Evolutionary conservation across 2,888 invertebrate species (phyloP).

Genomic region (Deroplatys truncata): DNA sequence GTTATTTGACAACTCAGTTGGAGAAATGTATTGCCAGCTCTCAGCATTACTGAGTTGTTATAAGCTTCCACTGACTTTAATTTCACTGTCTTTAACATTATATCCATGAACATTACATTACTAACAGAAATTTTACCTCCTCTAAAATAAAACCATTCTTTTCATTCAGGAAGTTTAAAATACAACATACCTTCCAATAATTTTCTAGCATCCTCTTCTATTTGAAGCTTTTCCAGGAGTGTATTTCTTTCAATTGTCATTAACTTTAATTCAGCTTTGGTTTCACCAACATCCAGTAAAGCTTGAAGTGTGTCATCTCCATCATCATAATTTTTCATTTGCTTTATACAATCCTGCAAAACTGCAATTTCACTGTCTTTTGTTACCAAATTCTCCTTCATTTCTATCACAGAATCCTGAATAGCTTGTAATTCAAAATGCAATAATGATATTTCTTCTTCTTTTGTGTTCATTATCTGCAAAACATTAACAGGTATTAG

Average conservation of each 20-base stretch:
- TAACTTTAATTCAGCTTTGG: slow-evolving; percentile 56
- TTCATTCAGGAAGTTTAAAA: no score
- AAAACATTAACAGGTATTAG: background rate
- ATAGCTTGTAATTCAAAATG: slow-evolving; percentile 48
- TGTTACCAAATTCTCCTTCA: slow-evolving; percentile 43
- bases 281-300: slow-evolving; percentile 53
- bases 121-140: no score
- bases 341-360: slow-evolving; percentile 35
- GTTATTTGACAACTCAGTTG: no score
- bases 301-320: slow-evolving; percentile 39
- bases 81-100: no score
- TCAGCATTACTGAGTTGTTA: no score
- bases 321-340: slow-evolving; percentile 19
- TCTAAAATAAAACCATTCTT: no score
- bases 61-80: no score
- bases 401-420: slow-evolving; percentile 47
- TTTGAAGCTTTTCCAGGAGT: slow-evolving; percentile 46
- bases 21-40: no score
- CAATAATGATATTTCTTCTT: slow-evolving; percentile 53
- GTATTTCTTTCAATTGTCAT: slow-evolving; percentile 51
- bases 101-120: no score
- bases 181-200: slow-evolving; percentile 43
- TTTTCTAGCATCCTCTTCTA: slow-evolving; percentile 44
- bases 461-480: slow-evolving; percentile 38
- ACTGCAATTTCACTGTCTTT: slow-evolving; percentile 40